Evolutionary conservation across 1,140 invertebrate species (phyloP).

Genomic region (Akabosia matsudoensis): DNA sequence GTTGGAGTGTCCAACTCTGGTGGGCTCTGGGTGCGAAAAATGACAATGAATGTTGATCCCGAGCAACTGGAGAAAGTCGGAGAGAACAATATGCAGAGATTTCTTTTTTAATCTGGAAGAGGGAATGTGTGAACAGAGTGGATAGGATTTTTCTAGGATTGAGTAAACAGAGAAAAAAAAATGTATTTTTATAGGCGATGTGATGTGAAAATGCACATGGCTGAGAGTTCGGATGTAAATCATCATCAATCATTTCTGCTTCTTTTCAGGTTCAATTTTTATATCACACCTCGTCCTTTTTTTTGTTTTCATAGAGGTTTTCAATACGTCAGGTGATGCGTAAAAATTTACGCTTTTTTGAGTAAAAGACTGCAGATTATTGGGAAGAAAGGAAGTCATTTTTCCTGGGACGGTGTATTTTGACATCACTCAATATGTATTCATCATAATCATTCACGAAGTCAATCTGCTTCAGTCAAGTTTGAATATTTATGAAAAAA

Average conservation of each 20-base stretch:
- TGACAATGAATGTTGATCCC: slow-evolving; percentile 4
- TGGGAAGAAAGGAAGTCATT: not conserved
- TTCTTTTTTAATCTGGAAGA: no score
- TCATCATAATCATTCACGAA: slow-evolving; percentile 7
- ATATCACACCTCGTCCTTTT: not conserved
- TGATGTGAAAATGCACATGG: no score
- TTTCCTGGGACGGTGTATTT: slow-evolving; percentile 5
- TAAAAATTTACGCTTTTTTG: not conserved
- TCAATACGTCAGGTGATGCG: not conserved
- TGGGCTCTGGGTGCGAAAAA: no score
- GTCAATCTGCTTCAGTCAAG: no score
- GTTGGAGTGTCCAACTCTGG: no score
- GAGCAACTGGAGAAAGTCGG: not conserved
- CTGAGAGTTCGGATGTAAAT: no score
- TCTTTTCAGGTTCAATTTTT: not conserved
- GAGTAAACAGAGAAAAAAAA: no score
- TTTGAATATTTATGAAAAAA: no score
- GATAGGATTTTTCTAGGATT: no score
- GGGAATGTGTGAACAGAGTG: no score
- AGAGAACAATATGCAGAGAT: no score
- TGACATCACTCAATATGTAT: slow-evolving; percentile 12
- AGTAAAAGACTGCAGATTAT: not conserved
- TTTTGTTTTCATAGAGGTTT: not conserved
- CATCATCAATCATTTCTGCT: not conserved
- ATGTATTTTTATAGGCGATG: no score